Base-by-base conservation (phyloP, 2,888 invertebrate species). In the Cheilosia soror region DNA sequence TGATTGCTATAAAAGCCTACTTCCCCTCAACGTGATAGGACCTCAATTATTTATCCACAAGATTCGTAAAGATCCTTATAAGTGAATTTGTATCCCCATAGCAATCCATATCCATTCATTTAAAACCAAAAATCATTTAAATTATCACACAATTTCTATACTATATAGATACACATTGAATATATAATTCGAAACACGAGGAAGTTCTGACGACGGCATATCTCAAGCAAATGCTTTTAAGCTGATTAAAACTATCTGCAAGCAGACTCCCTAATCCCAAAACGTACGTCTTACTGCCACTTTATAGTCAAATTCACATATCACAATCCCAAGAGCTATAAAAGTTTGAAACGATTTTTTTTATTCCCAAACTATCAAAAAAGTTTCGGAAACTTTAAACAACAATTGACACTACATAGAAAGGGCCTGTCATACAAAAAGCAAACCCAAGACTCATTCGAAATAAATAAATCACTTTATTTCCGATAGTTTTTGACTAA, bases 381-480 rank as follows among this genome's bases (percentile, higher is more conserved):
- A 51, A 49, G 5, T 37, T 65, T 51, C 6, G 33, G 27, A 65
- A 65, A 51, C 51, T 65, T 5, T 51, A 33, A 65, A 49, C 20
- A 49, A 65, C 65, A 65, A 65, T 51, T 65, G 49, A 49, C 65
- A 65, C 49, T 25, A 37, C 51, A 37, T 63, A 15, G 15, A 9
- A 11, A 4, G 31, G 15, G 15, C 15, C 11, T 15, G 5, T 27
- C 25, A 51, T 11, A 51, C 51, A 49, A 47, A 13, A 11, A 5
- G 6, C n/a, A 65, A 25, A 20, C 0, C 15, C 13, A 4, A 37
- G n/a, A n/a, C 51, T 51, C 13, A 37, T 51, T 65, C 37, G 25
- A 37, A 51, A 51, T 49, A 65, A 65, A 65, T 65, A 65, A 51
- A 65, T 65, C 65, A 65, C 1, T 51, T 65, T 9, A 40, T 47